Evolutionary conservation across 2,888 invertebrate genomes (phyloP), one percentile per base, ranked within the genome.

Genomic region (Onchidella celtica): DNA sequence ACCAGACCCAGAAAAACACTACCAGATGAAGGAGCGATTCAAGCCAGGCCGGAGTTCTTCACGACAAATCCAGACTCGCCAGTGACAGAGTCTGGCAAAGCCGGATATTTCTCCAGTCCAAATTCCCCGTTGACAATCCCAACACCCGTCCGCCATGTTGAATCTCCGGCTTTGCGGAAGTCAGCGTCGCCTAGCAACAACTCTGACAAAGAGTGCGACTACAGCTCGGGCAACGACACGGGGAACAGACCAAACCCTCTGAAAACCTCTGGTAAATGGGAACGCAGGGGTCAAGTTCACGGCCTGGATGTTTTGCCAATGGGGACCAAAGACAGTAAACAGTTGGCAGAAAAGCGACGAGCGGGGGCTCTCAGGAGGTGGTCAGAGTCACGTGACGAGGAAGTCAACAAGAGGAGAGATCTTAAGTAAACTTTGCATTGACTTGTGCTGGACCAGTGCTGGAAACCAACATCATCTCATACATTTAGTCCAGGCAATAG

Each of bases 271-370:
- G 40, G 70, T 14, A 70, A 70, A 4, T 70, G 55, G 55, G 70
- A 70, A 21, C 47, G 47, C 32, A 55, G 32, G 21, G 70, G 70
- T 24, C 70, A 70, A 55, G 70, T 70, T 55, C 70, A 70, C 21
- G 55, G 29, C 55, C 55, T 55, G 47, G 70, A 55, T 32, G 32
- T 29, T 29, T 32, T 9, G 14, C 17, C 55, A 6, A 32, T 14
- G 6, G 47, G 21, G n/a, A n/a, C 24, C n/a, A 59, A 59, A 17
- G 29, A 70, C 70, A 55, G 70, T 29, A 55, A 70, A 14, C n/a
- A 14, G 11, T 21, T 59, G 9, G 59, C 32, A 21, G 66, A 66
- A 29, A 66, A 34, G 21, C 32, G 66, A 34, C 11, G 66, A 34
- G 14, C n/a, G 34, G 34, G 34, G n/a, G 32, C 66, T 29, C 66